phyloP scores from a whole-genome alignment of 1,140 invertebrate genomes.

The Drosophila pseudoobscura region DNA sequence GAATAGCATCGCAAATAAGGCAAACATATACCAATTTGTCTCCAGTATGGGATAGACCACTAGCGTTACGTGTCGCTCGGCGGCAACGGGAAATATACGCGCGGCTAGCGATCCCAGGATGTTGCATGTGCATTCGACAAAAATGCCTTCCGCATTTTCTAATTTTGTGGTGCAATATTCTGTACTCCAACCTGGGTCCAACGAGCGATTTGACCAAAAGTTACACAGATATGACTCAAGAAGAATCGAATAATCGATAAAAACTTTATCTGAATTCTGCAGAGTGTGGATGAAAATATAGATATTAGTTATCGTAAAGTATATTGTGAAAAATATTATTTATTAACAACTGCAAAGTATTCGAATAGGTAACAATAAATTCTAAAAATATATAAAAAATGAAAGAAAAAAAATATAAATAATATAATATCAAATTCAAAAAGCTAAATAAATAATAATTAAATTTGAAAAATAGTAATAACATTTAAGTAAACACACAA shows the following conservation, averaged over 20 bases:
- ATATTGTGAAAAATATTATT: too few species aligned
- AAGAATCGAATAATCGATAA: constrained; percentile 32
- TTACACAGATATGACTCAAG: constrained; percentile 32
- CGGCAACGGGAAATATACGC: constrained; percentile 31
- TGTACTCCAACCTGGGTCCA: constrained; percentile 28
- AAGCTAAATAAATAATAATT: too few species aligned
- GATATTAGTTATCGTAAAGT: too few species aligned
- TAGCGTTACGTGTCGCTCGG: not conserved
- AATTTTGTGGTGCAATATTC: constrained; percentile 21
- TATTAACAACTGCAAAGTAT: too few species aligned
- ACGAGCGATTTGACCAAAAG: constrained; percentile 14
- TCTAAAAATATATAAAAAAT: too few species aligned
- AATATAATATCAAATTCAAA: too few species aligned
- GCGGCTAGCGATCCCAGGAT: constrained; percentile 19
- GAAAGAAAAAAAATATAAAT: too few species aligned
- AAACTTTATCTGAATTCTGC: too few species aligned
- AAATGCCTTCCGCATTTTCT: not conserved
- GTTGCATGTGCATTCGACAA: constrained; percentile 23
- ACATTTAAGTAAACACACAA: too few species aligned
- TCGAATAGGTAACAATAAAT: too few species aligned
- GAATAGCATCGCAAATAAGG: not conserved
- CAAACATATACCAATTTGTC: not conserved
- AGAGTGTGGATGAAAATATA: too few species aligned
- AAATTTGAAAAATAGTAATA: too few species aligned
- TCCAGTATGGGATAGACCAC: not conserved